These are phyloP conservation scores for Nymphicus hollandicus DNA, from an alignment of 2,113 vertebrate genomes.

Conservation along the genomic window DNA sequence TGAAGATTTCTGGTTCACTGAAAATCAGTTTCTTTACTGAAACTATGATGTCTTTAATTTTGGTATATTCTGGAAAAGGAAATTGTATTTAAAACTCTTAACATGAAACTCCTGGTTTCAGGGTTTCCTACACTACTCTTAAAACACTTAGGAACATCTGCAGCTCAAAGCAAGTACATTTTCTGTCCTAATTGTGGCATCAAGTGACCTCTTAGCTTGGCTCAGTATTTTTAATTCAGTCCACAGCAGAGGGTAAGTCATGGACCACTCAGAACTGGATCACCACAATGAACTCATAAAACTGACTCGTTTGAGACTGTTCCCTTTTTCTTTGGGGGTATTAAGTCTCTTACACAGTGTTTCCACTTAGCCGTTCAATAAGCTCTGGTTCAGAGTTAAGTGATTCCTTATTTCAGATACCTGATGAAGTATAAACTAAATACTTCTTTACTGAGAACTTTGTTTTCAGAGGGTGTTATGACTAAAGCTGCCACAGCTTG, in stretches of 20 bases:
- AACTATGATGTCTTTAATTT: background rate
- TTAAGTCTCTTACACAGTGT: background rate
- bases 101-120: background rate
- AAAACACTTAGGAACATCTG: background rate
- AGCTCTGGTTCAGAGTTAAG: background rate
- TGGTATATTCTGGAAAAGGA: background rate
- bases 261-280: rapidly evolving
- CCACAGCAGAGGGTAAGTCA: background rate
- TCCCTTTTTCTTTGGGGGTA: background rate
- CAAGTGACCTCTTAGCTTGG: background rate
- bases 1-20: background rate
- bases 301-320: no score
- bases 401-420: background rate
- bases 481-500: background rate
- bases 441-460: background rate
- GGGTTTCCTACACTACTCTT: background rate
- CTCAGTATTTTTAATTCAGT: background rate
- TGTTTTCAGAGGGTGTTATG: background rate
- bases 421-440: background rate
- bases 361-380: background rate
- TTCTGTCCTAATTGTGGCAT: background rate
- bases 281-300: background rate
- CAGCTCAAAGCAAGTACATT: background rate
- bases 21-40: background rate
- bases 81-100: background rate